These are phyloP conservation scores for Microtus oregoni DNA, from an alignment of 2,113 vertebrate genomes.

Conservation along the genomic window DNA sequence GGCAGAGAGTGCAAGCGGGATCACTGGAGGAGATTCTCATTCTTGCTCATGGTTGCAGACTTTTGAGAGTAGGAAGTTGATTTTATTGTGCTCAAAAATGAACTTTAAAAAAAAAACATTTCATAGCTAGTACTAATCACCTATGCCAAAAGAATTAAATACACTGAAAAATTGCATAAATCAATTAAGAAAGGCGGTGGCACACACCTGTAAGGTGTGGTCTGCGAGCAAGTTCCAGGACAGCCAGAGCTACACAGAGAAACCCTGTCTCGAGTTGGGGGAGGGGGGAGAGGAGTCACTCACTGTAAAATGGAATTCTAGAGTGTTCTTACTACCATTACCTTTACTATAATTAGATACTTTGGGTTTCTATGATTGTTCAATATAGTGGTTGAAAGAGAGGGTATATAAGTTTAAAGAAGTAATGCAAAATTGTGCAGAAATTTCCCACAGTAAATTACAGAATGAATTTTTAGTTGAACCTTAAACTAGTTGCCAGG, in stretches of 20 bases:
- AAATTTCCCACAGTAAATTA: slow-evolving; percentile 23
- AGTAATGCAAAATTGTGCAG: slow-evolving; percentile 15
- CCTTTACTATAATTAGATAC: neutral
- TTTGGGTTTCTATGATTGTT: slow-evolving; percentile 56
- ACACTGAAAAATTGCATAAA: slow-evolving; percentile 57
- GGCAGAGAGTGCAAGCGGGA: neutral
- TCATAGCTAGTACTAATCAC: neutral
- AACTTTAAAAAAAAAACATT: slow-evolving; percentile 6
- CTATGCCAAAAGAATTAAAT: slow-evolving; percentile 36
- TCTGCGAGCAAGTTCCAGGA: neutral
- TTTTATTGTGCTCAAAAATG: slow-evolving; percentile 55
- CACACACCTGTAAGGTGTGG: neutral
- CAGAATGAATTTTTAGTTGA: slow-evolving; percentile 53
- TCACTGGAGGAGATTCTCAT: neutral
- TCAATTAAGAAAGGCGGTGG: neutral
- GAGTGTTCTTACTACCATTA: neutral
- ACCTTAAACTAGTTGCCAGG: neutral
- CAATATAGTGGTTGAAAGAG: slow-evolving; percentile 26
- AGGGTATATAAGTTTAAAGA: slow-evolving; percentile 49
- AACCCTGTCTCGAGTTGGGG: neutral
- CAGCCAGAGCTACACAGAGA: neutral
- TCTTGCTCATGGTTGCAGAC: slow-evolving; percentile 32
- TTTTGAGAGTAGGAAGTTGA: slow-evolving; percentile 52
- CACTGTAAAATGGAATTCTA: slow-evolving; percentile 25
- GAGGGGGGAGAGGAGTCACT: neutral